Evolutionary conservation across 2,888 invertebrate genomes (phyloP).

Genomic region (Drosophila maculinotata): DNA sequence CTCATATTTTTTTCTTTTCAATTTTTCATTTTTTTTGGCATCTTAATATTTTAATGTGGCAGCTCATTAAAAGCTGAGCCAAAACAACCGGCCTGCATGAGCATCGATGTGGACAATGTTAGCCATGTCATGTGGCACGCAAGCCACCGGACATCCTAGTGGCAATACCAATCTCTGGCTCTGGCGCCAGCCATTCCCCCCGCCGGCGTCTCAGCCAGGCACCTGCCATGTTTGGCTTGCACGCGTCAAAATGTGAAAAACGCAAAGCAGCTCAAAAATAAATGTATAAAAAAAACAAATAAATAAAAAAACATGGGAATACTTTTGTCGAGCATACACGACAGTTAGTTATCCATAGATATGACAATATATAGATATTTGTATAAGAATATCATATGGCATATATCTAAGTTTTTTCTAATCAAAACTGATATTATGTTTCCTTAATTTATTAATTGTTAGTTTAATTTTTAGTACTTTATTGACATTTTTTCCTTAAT

Average conservation of each 20-base stretch:
- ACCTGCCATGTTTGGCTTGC: constrained; percentile 64
- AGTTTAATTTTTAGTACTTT: too few relatives aligned
- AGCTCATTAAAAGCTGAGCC: constrained; percentile 50
- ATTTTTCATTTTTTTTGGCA: constrained; percentile 11
- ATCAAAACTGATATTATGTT: too few relatives aligned
- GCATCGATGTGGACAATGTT: constrained; percentile 14
- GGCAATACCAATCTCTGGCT: constrained; percentile 52
- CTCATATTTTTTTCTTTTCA: constrained; percentile 1
- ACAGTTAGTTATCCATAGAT: not conserved
- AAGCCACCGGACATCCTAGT: constrained; percentile 52
- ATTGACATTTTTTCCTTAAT: too few relatives aligned
- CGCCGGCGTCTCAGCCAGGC: constrained; percentile 1
- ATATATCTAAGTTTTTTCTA: too few relatives aligned
- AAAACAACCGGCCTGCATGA: constrained; percentile 39
- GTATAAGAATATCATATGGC: too few relatives aligned
- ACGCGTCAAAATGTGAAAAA: constrained; percentile 47
- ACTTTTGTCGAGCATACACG: not conserved
- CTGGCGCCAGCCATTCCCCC: constrained; percentile 1
- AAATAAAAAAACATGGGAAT: not conserved
- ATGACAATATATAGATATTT: too few relatives aligned
- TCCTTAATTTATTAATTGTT: too few relatives aligned
- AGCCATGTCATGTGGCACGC: constrained; percentile 66
- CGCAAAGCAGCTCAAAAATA: constrained; percentile 40
- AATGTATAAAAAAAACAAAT: not conserved
- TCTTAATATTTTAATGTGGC: constrained; percentile 42